Base-by-base conservation (phyloP, 2,113 vertebrate species). In the Pogona vitticeps region DNA sequence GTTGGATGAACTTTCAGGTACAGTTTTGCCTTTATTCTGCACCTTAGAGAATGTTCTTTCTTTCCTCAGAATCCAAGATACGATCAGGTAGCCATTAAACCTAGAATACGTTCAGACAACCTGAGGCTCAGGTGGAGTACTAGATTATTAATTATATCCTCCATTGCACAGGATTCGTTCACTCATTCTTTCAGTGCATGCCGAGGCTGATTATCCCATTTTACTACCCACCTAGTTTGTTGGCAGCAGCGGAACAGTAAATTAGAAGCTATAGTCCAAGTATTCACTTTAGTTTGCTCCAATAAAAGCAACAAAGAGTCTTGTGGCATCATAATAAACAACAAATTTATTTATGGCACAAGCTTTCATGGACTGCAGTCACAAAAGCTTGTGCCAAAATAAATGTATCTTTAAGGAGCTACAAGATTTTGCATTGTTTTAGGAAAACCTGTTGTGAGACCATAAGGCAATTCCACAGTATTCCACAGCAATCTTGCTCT, bases 1-100 rank as follows among this genome's bases (percentile, higher is more conserved):
- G 59, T 86, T 99, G 87, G 97, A 98, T 87, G 98, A 98, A 92
- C 95, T 99, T 18, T 96, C 95, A 95, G 98, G 98, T 99, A 96
- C 88, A 80, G 3, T 1, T 63, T 82, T 85, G 84, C 61, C 82
- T 91, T 90, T 90, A 0, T 84, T 89, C 1, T 72, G 6, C 31
- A 61, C 3, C n/a, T 36, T 15, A 83, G 3, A 52, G 8, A 73
- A 59, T 73, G 15, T 21, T 13, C 15, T 33, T 82, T 82, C 12
- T 70, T 31, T 31, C 46, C 67, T 14, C 15, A 31, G 38, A 85
- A 77, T 67, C 20, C 59, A 46, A 23, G 58, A 67, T 65, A 76
- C 9, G 3, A 72, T 70, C 75, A 36, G 46, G 1, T 15, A 18
- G 14, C 14, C 68, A 71, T 61, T 86, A 52, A 58, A 40, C 0